Evolutionary conservation across 1,140 invertebrate species (phyloP), one percentile per base, ranked within the genome.

Genomic region (Drosophila novamexicana): DNA sequence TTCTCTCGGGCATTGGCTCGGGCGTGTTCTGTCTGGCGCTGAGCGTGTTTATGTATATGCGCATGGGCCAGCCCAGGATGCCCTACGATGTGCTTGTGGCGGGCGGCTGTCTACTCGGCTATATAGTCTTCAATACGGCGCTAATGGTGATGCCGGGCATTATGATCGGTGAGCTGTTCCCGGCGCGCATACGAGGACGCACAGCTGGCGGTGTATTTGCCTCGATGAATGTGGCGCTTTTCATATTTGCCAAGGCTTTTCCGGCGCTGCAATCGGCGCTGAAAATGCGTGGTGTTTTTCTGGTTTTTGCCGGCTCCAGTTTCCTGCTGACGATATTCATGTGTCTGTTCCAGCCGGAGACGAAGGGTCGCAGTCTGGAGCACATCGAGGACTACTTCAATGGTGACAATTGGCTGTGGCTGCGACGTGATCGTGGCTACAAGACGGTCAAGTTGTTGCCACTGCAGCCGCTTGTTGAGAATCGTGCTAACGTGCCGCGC

Each of bases 341-440:
- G 62, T 96, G 94, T 74, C 92, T 97, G 0, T 93, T 96, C 54
- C 93, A 98, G 36, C 97, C 97, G 16, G 97, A 98, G 93, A 97
- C 97, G 0, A 97, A 96, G 90, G 95, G 96, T 12, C 95, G 95
- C 71, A 95, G 94, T 2, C 92, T 97, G 59, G 94, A 96, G 65
- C 95, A 98, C 93, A 97, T 97, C 66, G 95, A 96, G 92, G 95
- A 96, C 91, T 96, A 96, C 88, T 96, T 96, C 84, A 93, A 95
- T 77, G 94, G 94, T 68, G 91, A 94, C 12, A 95, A 95, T 75
- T 92, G 95, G 75, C 75, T 95, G 14, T 96, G 95, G 95, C 91
- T 94, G 39, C 71, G 75, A 7, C 75, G 91, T 2, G 90, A 91
- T 67, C 86, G 84, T 7, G 81, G 83, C 58, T 90, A 91, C 40